Percentiles rank a stretch among this genome's conserved stretches.
Evolutionary conservation across 1,140 invertebrate genomes (phyloP).

Genomic region (Chironomus tepperi): DNA sequence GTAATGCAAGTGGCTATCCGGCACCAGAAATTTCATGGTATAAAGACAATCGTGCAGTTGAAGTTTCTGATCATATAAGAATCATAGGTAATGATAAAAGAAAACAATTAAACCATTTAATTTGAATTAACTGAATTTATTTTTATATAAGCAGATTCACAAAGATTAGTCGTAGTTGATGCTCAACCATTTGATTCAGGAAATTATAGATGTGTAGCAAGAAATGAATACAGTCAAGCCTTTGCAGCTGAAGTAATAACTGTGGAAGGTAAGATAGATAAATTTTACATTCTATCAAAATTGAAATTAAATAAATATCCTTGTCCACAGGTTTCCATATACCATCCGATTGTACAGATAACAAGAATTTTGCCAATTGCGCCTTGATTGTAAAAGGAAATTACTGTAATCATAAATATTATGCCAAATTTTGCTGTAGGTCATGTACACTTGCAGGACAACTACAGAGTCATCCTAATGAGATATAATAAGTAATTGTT

Average conservation of each 20-base stretch:
- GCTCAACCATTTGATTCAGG: constrained; percentile 60
- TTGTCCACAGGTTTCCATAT: constrained; percentile 55
- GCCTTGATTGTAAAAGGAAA: constrained; percentile 69
- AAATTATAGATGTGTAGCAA: constrained; percentile 67
- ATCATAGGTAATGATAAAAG: constrained; percentile 48
- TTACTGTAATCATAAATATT: constrained; percentile 79
- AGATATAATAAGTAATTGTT: constrained; percentile 5
- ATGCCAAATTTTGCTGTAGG: constrained; percentile 86
- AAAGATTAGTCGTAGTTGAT: constrained; percentile 55
- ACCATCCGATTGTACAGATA: constrained; percentile 72
- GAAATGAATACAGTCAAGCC: constrained; percentile 56
- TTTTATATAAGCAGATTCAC: constrained; percentile 45
- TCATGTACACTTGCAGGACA: constrained; percentile 81
- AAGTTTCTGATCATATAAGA: constrained; percentile 43
- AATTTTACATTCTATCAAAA: constrained; percentile 21
- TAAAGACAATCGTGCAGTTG: constrained; percentile 55
- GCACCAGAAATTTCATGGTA: constrained; percentile 65
- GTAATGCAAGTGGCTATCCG: constrained; percentile 68
- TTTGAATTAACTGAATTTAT: constrained; percentile 25
- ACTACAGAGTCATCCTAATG: constrained; percentile 34
- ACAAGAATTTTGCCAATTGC: constrained; percentile 83
- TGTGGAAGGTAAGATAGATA: constrained; percentile 54
- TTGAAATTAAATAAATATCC: constrained; percentile 25
- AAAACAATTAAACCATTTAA: not conserved
- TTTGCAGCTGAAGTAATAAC: constrained; percentile 52